These are phyloP conservation scores for Dendrocopos noguchii DNA, from an alignment of 2,113 vertebrate genomes.

Conservation along the genomic window DNA sequence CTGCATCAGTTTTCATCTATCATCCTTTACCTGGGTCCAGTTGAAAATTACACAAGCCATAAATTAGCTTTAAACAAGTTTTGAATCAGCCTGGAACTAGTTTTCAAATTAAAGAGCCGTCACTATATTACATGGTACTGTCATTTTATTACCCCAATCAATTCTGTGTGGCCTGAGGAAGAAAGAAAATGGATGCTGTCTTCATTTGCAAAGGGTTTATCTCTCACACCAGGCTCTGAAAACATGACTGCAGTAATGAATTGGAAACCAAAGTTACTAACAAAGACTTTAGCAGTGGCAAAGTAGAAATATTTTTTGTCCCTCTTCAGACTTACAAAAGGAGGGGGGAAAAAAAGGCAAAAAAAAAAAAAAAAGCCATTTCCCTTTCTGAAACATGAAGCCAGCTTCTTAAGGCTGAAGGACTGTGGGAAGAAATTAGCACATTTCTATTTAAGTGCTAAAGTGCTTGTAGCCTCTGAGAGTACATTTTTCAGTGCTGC, in stretches of 20 bases:
- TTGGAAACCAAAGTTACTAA: conserved; percentile 78
- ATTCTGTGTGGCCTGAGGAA: conserved; percentile 81
- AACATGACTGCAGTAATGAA: conserved; percentile 84
- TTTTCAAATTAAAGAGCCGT: conserved; percentile 86
- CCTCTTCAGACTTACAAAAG: conserved; percentile 17
- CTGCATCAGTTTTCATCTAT: conserved; percentile 76
- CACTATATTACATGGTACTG: conserved; percentile 85
- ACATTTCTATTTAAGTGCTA: neutral
- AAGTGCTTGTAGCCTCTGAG: neutral
- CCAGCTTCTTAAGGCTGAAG: conserved; percentile 15
- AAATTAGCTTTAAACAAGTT: conserved; percentile 91
- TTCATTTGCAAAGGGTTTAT: conserved; percentile 88
- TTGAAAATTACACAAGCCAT: conserved; percentile 79
- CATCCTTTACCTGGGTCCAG: conserved; percentile 74
- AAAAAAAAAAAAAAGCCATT: neutral
- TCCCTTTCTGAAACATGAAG: conserved; percentile 28
- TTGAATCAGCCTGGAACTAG: conserved; percentile 80
- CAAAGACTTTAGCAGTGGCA: conserved; percentile 76
- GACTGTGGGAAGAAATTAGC: neutral
- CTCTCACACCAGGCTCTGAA: conserved; percentile 84
- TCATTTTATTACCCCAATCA: conserved; percentile 93
- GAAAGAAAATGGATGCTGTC: conserved; percentile 81
- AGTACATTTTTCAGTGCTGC: neutral
- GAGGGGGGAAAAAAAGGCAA: neutral
- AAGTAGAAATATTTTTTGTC: conserved; percentile 40